phyloP scores from a whole-genome alignment of 2,888 invertebrate genomes.

The Tyria jacobaeae region DNA sequence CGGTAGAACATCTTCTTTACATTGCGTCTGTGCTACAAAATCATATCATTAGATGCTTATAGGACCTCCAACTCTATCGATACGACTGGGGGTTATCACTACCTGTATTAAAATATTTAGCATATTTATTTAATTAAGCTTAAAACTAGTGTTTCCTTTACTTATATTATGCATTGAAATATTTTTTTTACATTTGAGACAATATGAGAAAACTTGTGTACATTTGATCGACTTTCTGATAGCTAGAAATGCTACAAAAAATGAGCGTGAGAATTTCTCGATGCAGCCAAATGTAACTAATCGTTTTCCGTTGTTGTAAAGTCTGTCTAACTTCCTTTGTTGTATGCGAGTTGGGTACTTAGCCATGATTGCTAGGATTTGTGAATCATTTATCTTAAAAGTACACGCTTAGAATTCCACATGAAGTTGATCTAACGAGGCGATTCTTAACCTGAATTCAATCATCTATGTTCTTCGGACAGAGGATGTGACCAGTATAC shows the following conservation, averaged over 20 bases:
- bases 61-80: no score
- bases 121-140: no score
- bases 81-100: no score
- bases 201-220: neutral
- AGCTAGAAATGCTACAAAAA: neutral
- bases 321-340: neutral
- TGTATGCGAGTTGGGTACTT: neutral
- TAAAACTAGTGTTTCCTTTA: no score
- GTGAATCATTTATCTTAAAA: neutral
- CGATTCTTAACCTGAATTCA: neutral
- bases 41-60: no score
- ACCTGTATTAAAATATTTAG: no score
- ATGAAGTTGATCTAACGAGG: no score
- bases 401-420: no score
- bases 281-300: neutral
- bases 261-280: neutral
- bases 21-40: no score
- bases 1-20: no score
- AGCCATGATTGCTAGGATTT: neutral
- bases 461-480: no score
- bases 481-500: no score
- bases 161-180: neutral
- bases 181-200: neutral
- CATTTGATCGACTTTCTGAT: slow-evolving; percentile 1
- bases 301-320: neutral